These are phyloP conservation scores for Cylindroiulus punctatus DNA, from an alignment of 2,888 invertebrate species.

Conservation along the genomic window DNA sequence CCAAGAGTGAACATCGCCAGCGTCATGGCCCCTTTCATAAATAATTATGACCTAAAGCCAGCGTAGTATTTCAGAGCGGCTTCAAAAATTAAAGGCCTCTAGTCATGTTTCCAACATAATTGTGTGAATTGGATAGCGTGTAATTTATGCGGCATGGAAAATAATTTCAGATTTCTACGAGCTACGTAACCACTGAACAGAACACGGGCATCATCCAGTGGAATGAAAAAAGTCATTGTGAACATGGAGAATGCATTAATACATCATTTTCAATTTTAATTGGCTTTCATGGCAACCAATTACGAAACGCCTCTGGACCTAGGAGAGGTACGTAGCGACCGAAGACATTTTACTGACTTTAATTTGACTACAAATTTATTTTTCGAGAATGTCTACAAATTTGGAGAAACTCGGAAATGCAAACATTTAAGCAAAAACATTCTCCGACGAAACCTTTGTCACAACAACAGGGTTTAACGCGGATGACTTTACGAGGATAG, in stretches of 20 bases:
- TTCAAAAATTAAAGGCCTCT: conserved; percentile 20
- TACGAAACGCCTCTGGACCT: not conserved
- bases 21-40: conserved; percentile 33
- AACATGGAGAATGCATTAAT: conserved; percentile 38
- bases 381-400: not conserved
- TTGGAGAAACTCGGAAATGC: not conserved
- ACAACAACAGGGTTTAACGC: too few species aligned
- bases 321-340: not conserved
- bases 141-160: conserved; percentile 1
- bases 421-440: not conserved
- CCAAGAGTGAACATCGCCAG: not conserved
- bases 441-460: too few species aligned
- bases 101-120: conserved; percentile 14
- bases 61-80: conserved; percentile 28
- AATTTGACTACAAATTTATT: not conserved
- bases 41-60: conserved; percentile 30
- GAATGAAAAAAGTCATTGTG: not conserved
- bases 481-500: too few species aligned
- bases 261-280: conserved; percentile 19
- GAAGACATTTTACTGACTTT: not conserved
- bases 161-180: conserved; percentile 8
- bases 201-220: not conserved
- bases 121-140: conserved; percentile 35
- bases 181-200: not conserved
- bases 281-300: conserved; percentile 37